Evolutionary conservation across 2,113 vertebrate genomes (phyloP).

Genomic region (Cyprinodon tularosa): DNA sequence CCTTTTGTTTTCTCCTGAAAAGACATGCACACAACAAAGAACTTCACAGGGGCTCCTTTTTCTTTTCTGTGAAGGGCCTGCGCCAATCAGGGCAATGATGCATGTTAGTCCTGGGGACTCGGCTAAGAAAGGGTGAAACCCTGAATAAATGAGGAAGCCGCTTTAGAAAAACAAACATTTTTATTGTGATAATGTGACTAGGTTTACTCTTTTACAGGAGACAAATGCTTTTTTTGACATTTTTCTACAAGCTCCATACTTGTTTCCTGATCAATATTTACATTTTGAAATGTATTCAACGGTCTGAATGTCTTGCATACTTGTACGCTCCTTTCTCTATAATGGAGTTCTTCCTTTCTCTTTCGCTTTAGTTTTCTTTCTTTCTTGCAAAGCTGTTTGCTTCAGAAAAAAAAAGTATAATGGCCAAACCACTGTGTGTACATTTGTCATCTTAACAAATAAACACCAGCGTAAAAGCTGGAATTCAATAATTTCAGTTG

Average conservation of each 20-base stretch:
- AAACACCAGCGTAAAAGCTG: no score
- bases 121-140: not conserved
- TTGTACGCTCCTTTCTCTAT: not conserved
- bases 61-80: no score
- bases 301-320: conserved; percentile 32
- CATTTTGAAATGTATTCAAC: conserved; percentile 67
- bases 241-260: conserved; percentile 44
- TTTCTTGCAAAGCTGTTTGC: not conserved
- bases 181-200: conserved; percentile 53
- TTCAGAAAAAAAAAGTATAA: not conserved
- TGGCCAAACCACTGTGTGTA: not conserved
- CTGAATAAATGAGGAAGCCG: conserved; percentile 12
- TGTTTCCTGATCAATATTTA: conserved; percentile 70
- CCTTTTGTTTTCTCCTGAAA: no score
- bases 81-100: no score
- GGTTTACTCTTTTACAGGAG: conserved; percentile 61
- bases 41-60: no score
- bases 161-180: conserved; percentile 51
- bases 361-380: conserved; percentile 4
- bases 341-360: not conserved
- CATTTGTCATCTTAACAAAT: not conserved
- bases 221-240: conserved; percentile 66
- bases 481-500: not conserved
- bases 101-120: not conserved
- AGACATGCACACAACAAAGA: no score